These are phyloP conservation scores for Gallinago stenura DNA, from an alignment of 2,797 vertebrate genomes.

Conservation along the genomic window DNA sequence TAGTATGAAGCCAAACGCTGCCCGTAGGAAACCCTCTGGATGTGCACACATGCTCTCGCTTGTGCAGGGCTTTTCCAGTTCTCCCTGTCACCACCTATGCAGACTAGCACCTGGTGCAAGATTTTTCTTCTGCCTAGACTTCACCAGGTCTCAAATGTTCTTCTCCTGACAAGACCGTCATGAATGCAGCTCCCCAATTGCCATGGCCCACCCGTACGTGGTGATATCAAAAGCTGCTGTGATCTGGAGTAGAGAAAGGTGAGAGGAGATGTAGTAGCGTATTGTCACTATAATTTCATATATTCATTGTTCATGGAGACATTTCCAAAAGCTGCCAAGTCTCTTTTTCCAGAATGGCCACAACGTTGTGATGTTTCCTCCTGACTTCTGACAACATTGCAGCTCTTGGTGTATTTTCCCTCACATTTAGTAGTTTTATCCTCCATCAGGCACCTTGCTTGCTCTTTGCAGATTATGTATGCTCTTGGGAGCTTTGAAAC, in stretches of 20 bases:
- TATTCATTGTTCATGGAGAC: background rate
- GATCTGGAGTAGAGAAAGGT: background rate
- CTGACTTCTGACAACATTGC: background rate
- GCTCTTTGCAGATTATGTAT: background rate
- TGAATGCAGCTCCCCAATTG: background rate
- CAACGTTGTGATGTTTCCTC: background rate
- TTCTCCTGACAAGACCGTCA: background rate
- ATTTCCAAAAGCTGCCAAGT: background rate
- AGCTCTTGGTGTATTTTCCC: background rate
- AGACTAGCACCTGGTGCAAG: background rate
- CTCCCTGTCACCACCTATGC: background rate
- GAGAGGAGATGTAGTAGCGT: background rate
- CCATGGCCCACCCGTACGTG: accelerated
- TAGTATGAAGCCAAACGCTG: background rate
- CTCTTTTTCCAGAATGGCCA: background rate
- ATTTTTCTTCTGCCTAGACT: background rate
- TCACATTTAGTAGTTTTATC: background rate
- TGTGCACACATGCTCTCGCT: accelerated
- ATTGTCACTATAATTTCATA: background rate
- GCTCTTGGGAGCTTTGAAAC: background rate
- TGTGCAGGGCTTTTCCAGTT: background rate
- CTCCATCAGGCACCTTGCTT: background rate
- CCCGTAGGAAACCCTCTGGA: background rate
- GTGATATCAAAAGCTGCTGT: background rate
- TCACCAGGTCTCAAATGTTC: background rate